Evolutionary conservation across 2,888 invertebrate species (phyloP), one percentile per base, ranked within the genome.

Genomic region (Brenthis daphne): DNA sequence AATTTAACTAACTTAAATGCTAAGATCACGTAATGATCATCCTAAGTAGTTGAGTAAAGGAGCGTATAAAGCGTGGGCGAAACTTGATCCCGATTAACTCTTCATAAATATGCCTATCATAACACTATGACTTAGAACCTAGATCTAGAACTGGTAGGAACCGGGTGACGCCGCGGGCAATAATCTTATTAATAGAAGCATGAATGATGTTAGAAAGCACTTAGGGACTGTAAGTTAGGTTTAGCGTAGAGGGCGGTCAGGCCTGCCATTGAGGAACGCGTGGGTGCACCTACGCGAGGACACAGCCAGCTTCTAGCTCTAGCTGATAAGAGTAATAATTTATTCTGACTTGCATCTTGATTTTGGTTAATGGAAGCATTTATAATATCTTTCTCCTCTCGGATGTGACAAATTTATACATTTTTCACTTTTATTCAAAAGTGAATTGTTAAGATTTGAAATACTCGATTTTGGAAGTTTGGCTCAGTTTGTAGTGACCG

Each of bases 41-140:
- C 48, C 57, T 33, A 66, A 67, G 61, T 61, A 67, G 47, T 56
- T 55, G 16, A 37, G 6, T 37, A 3, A 43, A 56, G 48, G 54
- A 33, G 67, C 29, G 16, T 33, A 51, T 56, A 51, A 48, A 50
- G 11, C 68, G 74, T 74, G 68, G 74, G 74, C 33, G 71, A 56
- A 55, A 64, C 51, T 33, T 64, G 64, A 65, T 67, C 65, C 48
- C 55, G 69, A 71, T 73, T 66, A 68, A 64, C 68, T 67, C 71
- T 69, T 71, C 74, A 73, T 73, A 74, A 73, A 74, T 51, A 74
- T 70, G 74, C 69, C 74, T 56, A 72, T 73, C 73, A 73, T 37
- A 68, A 37, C 67, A 43, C 68, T 29, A 57, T 67, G 60, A 65
- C 57, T 63, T 56, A 61, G 53, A 53, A 47, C n/a, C 64, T 37